Evolutionary conservation across 2,113 vertebrate genomes (phyloP).

Genomic region (Ardeotis arabs): DNA sequence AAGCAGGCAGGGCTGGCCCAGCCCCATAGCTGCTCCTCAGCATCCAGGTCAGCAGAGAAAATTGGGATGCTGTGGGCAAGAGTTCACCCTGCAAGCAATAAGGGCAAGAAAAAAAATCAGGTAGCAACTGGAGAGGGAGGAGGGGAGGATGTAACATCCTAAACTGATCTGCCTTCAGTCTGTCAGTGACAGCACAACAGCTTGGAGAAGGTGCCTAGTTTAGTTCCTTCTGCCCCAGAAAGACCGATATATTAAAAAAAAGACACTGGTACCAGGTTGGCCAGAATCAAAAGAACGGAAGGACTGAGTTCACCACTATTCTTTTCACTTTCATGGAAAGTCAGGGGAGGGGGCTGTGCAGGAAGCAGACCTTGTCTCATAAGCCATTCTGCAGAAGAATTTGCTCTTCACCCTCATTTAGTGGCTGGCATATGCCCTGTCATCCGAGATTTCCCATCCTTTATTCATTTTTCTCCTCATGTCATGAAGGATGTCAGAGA

Average conservation of each 20-base stretch:
- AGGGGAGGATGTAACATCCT: background rate
- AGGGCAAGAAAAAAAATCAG: background rate
- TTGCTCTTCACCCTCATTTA: background rate
- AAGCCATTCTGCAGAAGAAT: background rate
- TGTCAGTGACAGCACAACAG: background rate
- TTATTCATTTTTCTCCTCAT: background rate
- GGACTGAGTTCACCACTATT: background rate
- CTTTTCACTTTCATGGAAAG: background rate
- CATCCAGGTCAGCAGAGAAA: background rate
- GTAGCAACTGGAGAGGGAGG: background rate
- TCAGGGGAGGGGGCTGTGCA: too few relatives aligned
- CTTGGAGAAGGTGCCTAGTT: background rate
- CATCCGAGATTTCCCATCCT: background rate
- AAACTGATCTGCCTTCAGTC: accelerated
- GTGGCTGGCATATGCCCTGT: background rate
- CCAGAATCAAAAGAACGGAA: background rate
- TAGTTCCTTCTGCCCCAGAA: background rate
- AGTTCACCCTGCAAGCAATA: background rate
- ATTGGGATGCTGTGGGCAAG: background rate
- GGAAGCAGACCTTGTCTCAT: background rate
- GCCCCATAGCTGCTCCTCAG: background rate
- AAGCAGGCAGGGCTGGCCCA: background rate
- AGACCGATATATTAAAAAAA: background rate
- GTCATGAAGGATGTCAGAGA: background rate
- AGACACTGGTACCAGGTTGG: background rate